phyloP scores from a whole-genome alignment of 1,140 invertebrate genomes.

The Gonioctena quinquepunctata region DNA sequence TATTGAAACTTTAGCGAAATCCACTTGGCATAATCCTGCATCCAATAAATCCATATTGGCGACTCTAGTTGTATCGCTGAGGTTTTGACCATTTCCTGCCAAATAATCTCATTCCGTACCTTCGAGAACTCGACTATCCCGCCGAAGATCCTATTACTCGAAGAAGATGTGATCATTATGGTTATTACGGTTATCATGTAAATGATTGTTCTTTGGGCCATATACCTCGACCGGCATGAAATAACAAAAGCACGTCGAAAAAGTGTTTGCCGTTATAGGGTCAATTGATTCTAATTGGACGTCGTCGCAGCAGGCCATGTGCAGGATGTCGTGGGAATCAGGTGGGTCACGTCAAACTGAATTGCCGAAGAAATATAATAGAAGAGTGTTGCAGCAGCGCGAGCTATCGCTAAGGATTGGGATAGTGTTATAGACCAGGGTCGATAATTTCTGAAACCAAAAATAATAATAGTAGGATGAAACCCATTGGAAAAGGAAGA shows the following conservation, averaged over 20 bases:
- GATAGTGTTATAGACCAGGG: neutral
- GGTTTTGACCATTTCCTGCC: too few species aligned
- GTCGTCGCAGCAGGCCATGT: neutral
- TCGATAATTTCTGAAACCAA: too few species aligned
- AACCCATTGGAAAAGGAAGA: too few species aligned
- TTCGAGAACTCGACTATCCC: too few species aligned
- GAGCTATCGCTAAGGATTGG: neutral
- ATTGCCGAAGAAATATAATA: constrained; percentile 15
- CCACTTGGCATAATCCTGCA: too few species aligned
- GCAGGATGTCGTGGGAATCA: constrained; percentile 17
- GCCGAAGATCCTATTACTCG: neutral
- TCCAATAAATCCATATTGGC: too few species aligned
- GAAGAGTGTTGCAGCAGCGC: neutral
- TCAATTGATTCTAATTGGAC: constrained; percentile 13
- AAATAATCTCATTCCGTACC: too few species aligned
- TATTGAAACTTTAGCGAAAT: too few species aligned
- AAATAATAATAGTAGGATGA: too few species aligned
- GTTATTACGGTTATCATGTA: neutral
- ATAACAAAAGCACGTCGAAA: neutral
- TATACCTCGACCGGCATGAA: neutral
- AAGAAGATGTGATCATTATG: neutral
- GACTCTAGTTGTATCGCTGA: too few species aligned
- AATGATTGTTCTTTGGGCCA: neutral
- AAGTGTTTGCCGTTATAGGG: constrained; percentile 6
- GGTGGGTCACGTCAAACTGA: constrained; percentile 19